Evolutionary conservation across 2,113 vertebrate genomes (phyloP).

Genomic region (Carettochelys insculpta): DNA sequence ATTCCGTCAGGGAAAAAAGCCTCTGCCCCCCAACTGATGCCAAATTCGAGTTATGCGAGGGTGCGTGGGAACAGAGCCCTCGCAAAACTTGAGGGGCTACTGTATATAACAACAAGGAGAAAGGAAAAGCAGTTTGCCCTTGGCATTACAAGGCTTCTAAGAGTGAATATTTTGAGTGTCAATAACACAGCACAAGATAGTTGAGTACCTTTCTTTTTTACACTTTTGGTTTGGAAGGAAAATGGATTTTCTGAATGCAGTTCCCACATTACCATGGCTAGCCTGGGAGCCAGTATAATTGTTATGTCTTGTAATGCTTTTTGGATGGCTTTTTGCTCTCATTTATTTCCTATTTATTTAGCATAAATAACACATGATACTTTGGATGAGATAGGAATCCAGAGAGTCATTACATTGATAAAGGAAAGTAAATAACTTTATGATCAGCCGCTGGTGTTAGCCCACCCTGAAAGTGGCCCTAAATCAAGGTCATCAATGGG

Average conservation of each 20-base stretch:
- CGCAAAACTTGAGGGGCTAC: no score
- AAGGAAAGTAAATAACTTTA: constrained; percentile 40
- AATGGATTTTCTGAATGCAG: constrained; percentile 4
- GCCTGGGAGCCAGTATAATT: constrained; percentile 35
- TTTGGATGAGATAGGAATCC: constrained; percentile 51
- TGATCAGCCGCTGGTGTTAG: background rate
- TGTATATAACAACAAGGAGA: background rate
- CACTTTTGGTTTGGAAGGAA: background rate
- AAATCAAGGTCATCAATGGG: background rate
- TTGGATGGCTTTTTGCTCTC: constrained; percentile 45
- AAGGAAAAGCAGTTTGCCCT: background rate
- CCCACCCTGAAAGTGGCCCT: background rate
- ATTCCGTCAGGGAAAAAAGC: no score
- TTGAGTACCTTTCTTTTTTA: background rate
- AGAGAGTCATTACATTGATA: constrained; percentile 36
- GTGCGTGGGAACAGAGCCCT: no score
- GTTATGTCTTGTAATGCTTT: constrained; percentile 62
- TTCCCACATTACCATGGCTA: constrained; percentile 4
- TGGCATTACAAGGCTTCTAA: constrained; percentile 23
- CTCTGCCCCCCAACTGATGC: no score
- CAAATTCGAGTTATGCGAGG: no score
- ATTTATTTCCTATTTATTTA: constrained; percentile 66
- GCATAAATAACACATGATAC: constrained; percentile 38
- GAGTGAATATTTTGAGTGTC: background rate
- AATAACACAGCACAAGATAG: constrained; percentile 4